These are phyloP conservation scores for Pogonus chalceus DNA, from an alignment of 1,140 invertebrate species.

Conservation along the genomic window DNA sequence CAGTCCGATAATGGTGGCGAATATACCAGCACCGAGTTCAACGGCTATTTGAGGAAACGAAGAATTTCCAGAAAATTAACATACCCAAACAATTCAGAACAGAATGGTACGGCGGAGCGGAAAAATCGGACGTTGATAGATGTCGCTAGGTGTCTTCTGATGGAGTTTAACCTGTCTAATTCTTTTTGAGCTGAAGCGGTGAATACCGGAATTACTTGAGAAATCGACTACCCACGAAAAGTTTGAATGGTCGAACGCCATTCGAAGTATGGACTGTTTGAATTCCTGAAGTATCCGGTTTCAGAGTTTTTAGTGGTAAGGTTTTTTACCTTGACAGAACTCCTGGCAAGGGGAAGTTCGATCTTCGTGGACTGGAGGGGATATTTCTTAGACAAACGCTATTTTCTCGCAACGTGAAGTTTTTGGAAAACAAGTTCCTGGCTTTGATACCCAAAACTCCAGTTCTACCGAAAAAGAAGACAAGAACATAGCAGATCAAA, in stretches of 20 bases:
- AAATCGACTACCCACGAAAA: constrained; percentile 14
- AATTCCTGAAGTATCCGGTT: constrained; percentile 14
- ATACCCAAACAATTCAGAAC: constrained; percentile 26
- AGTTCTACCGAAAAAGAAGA: neutral
- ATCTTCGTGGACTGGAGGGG: constrained; percentile 15
- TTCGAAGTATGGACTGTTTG: constrained; percentile 19
- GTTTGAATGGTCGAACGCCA: constrained; percentile 13
- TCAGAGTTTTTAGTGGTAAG: constrained; percentile 8
- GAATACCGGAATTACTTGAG: constrained; percentile 15
- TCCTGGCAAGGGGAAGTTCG: constrained; percentile 13
- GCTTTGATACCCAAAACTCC: neutral
- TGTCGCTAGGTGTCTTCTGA: constrained; percentile 24
- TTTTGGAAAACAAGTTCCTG: neutral
- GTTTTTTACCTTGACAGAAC: neutral
- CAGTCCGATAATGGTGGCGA: constrained; percentile 21
- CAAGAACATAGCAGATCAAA: neutral
- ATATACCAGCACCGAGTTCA: constrained; percentile 12
- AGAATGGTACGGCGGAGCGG: constrained; percentile 36
- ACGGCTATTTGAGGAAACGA: constrained; percentile 2
- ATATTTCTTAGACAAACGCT: neutral
- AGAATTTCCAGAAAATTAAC: constrained; percentile 17
- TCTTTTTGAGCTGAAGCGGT: constrained; percentile 21
- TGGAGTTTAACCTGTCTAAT: neutral
- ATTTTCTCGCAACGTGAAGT: neutral
- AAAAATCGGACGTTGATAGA: constrained; percentile 28